Percentiles rank a stretch among this genome's conserved stretches.
Evolutionary conservation across 2,888 invertebrate genomes (phyloP).

Genomic region (Byasa hedistus): DNA sequence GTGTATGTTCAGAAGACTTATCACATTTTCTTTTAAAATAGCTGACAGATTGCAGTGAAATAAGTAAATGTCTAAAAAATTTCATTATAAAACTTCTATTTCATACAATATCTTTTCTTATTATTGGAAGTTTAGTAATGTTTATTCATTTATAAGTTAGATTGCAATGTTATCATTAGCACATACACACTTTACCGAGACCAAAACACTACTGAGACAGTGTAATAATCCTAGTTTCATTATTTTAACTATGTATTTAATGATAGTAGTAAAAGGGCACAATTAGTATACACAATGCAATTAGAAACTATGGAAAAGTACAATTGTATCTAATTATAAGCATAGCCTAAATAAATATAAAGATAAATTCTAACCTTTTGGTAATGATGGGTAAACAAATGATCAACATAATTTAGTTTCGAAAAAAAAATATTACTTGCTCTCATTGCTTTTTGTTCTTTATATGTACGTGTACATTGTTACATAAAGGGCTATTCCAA

Average conservation of each 20-base stretch:
- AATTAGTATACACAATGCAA: conserved; percentile 10
- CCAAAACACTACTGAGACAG: conserved; percentile 13
- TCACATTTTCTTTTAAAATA: conserved; percentile 16
- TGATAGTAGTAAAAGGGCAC: conserved; percentile 22
- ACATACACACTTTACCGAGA: conserved; percentile 10
- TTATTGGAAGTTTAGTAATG: background rate
- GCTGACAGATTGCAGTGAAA: conserved; percentile 14
- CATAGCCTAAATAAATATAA: conserved; percentile 44
- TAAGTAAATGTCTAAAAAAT: conserved; percentile 23
- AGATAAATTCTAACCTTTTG: conserved; percentile 34
- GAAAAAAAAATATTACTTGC: background rate
- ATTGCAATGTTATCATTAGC: background rate
- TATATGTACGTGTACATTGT: conserved; percentile 2
- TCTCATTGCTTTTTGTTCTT: background rate
- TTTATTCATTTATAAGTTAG: background rate
- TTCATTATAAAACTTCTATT: conserved; percentile 19
- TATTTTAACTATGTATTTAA: conserved; percentile 21
- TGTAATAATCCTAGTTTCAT: conserved; percentile 7
- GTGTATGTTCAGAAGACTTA: conserved; percentile 17
- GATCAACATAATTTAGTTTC: background rate
- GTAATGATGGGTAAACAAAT: conserved; percentile 10
- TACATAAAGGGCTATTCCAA: conserved; percentile 1
- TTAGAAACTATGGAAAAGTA: conserved; percentile 50
- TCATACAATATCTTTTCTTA: background rate
- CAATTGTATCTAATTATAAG: conserved; percentile 46